A percentile compares a stretch with the other conserved stretches of the same genome.
Evolutionary conservation across 1,140 invertebrate genomes (phyloP).

Genomic region (Phymastichus coffea): DNA sequence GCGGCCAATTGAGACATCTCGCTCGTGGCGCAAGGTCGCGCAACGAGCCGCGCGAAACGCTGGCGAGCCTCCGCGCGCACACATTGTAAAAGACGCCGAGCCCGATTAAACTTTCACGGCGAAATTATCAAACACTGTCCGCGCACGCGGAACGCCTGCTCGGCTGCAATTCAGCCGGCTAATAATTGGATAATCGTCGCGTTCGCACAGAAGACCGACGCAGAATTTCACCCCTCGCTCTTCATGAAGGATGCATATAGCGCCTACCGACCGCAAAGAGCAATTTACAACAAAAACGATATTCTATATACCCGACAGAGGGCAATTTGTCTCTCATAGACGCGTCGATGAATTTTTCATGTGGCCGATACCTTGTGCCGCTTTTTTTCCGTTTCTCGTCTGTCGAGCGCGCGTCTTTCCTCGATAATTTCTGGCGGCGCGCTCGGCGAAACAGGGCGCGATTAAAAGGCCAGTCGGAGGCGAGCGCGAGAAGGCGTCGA

Average conservation of each 20-base stretch:
- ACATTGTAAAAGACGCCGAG: no score
- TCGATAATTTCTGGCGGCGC: no score
- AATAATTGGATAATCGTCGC: constrained; percentile 5
- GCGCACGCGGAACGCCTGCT: not conserved
- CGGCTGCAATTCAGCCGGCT: not conserved
- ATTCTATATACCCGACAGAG: not conserved
- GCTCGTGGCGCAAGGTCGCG: no score
- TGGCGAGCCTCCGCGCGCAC: constrained; percentile 2
- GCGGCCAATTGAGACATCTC: no score
- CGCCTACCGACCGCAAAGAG: not conserved
- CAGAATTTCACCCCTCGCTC: constrained; percentile 14
- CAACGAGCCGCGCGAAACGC: not conserved
- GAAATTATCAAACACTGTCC: not conserved
- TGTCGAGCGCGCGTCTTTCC: no score
- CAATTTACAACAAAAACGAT: no score
- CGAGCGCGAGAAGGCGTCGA: no score
- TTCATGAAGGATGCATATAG: not conserved
- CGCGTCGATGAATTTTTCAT: no score
- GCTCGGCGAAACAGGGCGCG: no score
- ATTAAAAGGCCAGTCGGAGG: not conserved
- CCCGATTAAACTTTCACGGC: constrained; percentile 8
- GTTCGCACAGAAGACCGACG: no score
- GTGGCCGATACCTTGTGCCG: no score
- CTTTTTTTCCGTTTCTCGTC: no score
- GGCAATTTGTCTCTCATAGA: not conserved